These are phyloP conservation scores for Tretioscincus oriximinensis DNA, from an alignment of 2,113 vertebrate species.

Conservation along the genomic window DNA sequence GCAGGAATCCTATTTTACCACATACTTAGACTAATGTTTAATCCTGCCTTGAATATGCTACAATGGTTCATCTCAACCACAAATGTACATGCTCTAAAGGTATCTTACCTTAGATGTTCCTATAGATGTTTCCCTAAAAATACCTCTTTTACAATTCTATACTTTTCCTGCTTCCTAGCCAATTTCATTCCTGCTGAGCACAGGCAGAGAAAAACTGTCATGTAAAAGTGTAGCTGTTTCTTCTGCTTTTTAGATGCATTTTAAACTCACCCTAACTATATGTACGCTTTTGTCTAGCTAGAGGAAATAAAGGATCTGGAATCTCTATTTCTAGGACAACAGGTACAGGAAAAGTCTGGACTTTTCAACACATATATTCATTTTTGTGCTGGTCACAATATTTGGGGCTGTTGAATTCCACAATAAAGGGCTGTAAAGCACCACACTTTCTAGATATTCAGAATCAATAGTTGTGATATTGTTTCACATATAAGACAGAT, in stretches of 20 bases:
- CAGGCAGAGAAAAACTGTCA: conserved; percentile 24
- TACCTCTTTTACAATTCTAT: conserved; percentile 29
- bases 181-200: conserved; percentile 39
- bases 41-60: conserved; percentile 17
- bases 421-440: too few species aligned
- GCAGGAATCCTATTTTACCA: conserved; percentile 22
- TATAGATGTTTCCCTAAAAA: conserved; percentile 30
- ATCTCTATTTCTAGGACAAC: neutral
- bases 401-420: too few species aligned
- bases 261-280: conserved; percentile 20
- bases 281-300: conserved; percentile 16
- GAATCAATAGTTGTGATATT: too few species aligned
- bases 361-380: neutral
- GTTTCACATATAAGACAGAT: too few species aligned
- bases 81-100: conserved; percentile 30
- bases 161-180: conserved; percentile 28
- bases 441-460: neutral
- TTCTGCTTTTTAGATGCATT: conserved; percentile 32
- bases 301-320: neutral
- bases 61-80: conserved; percentile 18
- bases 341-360: neutral
- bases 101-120: conserved; percentile 18
- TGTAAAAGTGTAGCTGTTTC: conserved; percentile 31
- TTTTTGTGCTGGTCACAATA: neutral
- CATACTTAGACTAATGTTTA: conserved; percentile 18